Evolutionary conservation across 1,140 invertebrate genomes (phyloP).

Genomic region (Scaptomyza graminum): DNA sequence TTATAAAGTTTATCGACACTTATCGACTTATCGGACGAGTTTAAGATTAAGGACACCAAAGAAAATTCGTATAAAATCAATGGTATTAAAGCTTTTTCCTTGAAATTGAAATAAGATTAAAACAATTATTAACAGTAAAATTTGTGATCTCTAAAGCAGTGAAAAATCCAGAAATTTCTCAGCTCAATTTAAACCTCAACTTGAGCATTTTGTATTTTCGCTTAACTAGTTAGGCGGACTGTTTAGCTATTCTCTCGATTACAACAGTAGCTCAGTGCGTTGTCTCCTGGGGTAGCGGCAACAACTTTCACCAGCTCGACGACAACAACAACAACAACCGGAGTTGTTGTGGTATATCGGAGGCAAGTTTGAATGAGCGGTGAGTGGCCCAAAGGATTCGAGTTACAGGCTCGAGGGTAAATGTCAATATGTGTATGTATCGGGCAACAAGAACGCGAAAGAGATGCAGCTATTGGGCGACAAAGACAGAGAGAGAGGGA

Average conservation of each 20-base stretch:
- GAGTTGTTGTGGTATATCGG: conserved; percentile 59
- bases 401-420: conserved; percentile 42
- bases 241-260: conserved; percentile 6
- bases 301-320: conserved; percentile 38
- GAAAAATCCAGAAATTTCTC: not conserved
- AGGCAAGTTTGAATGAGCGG: conserved; percentile 66
- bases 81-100: not conserved
- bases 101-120: no score
- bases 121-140: not conserved
- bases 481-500: conserved; percentile 10
- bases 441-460: no score
- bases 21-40: conserved; percentile 1
- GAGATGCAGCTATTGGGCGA: no score
- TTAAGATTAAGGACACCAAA: not conserved
- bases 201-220: not conserved
- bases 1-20: conserved; percentile 15
- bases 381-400: conserved; percentile 54
- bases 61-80: not conserved
- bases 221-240: conserved; percentile 23
- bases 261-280: conserved; percentile 15
- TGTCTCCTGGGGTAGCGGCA: conserved; percentile 21
- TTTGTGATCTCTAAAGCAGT: not conserved
- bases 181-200: no score
- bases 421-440: conserved; percentile 42
- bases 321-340: conserved; percentile 29